Percentiles rank a stretch among this genome's conserved stretches.
phyloP scores from a whole-genome alignment of 2,113 vertebrate species.

The Microtus oregoni region DNA sequence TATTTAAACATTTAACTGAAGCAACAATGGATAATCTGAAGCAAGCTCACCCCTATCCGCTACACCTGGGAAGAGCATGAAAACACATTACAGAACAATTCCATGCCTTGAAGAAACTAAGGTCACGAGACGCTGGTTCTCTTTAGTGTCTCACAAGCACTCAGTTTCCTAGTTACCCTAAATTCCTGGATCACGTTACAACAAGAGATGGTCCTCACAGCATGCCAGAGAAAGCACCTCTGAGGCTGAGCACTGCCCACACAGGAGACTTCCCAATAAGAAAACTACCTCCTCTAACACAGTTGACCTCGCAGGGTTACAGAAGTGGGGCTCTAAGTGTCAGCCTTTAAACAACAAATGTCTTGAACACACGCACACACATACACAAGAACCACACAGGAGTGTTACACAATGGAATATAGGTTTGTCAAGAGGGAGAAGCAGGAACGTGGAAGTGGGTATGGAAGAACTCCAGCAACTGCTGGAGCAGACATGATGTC shows the following conservation, averaged over 20 bases:
- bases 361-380: background rate
- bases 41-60: background rate
- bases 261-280: background rate
- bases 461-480: background rate
- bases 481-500: background rate
- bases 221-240: background rate
- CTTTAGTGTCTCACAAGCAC: background rate
- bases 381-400: background rate
- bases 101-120: background rate
- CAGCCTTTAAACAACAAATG: no score
- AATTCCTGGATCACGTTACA: background rate
- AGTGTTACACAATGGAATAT: background rate
- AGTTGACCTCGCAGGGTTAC: background rate
- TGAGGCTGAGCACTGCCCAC: background rate
- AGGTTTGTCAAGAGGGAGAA: background rate
- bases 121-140: background rate
- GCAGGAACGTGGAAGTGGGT: background rate
- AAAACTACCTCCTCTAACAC: background rate
- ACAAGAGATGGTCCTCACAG: background rate
- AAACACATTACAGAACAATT: background rate
- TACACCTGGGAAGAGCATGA: background rate
- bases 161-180: background rate
- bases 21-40: background rate
- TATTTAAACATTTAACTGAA: background rate
- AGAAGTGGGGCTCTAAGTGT: no score